Evolutionary conservation across 2,888 invertebrate species (phyloP), one percentile per base, ranked within the genome.

Genomic region (Phengaris arion): DNA sequence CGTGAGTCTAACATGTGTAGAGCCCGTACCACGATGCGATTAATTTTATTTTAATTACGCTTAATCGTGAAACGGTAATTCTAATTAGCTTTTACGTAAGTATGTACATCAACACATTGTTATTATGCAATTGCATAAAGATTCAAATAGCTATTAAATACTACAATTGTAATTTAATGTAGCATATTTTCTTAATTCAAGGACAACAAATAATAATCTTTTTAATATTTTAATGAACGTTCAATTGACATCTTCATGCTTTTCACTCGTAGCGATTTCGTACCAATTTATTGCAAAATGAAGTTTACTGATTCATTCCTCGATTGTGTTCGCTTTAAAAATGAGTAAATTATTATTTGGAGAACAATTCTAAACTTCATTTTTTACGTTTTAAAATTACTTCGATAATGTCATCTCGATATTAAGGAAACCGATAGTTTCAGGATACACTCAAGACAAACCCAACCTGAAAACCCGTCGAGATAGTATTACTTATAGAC

Each of bases 1-100:
- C 75, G 70, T 75, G 75, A 75, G 75, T 70, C 72, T 7, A 35
- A 72, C 70, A 70, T 70, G 59, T 75, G 75, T 55, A 54, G 13
- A 10, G 68, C 6, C 54, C 54, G 13, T 35, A 22, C 15, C 51
- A 70, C 70, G 45, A 64, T 10, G 12, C 51, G 22, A 51, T 70
- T 84, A 81, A 86, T 86, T 83, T 83, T 82, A 81, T 81, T 81
- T 82, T 84, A 85, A 84, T 83, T 79, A 81, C 78, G 77, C 79
- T 75, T 70, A 77, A 74, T 81, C 12, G 79, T 78, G 78, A 77
- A 77, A 79, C 80, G 77, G 80, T 80, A 77, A 79, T 79, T 79
- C 78, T 80, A 81, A 81, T 81, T 80, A 77, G 80, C 74, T 74
- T 78, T 78, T 12, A 54, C 12, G 45, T 76, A 77, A 77, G 74